Evolutionary conservation across 2,888 invertebrate species (phyloP), one percentile per base, ranked within the genome.

Genomic region (Pimpla rufipes): DNA sequence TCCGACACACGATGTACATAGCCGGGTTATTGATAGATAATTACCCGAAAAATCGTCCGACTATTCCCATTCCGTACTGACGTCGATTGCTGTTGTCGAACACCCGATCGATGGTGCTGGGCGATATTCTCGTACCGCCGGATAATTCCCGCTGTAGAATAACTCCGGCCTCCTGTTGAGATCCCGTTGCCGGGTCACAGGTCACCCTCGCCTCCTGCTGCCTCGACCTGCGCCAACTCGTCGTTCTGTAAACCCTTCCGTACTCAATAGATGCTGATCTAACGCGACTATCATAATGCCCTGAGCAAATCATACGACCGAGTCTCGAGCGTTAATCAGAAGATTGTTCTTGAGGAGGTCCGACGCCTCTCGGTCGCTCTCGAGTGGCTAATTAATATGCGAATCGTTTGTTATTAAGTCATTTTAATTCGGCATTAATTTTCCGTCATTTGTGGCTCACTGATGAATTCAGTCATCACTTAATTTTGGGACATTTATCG

Each of bases 51-150:
- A 97, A 95, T 88, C 96, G 94, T 66, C 97, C 97, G 74, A 97
- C 95, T 93, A 97, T 95, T 88, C 98, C 96, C 96, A 97, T 96
- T 89, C 97, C 96, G 93, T 96, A 97, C 93, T 97, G 96, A 89
- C 98, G 95, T 85, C 98, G 95, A 92, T 98, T 96, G 18, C 98
- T 98, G 94, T 98, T 98, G 93, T 98, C 98, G 84, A 97, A 95
- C 16, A 98, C 96, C n/a, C 97, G 96, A 91, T 98, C 97, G 79
- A 98, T 94, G 88, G 98, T 95, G 71, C 96, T 96, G 13, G 97
- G 95, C 85, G 96, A 96, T 88, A 98, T 97, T 85, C 97, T 95
- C 59, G 94, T 94, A 21, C 96, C 96, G 8, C 97, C 97, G 23
- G 84, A 85, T 64, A 89, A 81, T 80, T 92, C 91, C 55, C 89